Evolutionary conservation across 2,888 invertebrate genomes (phyloP), one percentile per base, ranked within the genome.

Genomic region (Synergus gifuensis): DNA sequence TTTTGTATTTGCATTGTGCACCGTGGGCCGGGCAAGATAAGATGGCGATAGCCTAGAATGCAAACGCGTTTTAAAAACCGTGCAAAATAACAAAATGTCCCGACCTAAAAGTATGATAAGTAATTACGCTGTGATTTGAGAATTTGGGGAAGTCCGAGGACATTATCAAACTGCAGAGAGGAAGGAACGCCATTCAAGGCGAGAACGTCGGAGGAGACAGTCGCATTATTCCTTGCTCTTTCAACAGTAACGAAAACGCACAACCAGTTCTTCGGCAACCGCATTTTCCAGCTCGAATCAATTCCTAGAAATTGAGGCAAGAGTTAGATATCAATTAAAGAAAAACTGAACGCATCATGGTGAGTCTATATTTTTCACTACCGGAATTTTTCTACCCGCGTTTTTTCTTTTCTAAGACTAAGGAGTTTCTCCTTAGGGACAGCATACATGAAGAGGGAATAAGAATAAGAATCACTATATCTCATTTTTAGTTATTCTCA

Each of bases 21-120:
- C 83, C 86, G 88, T 87, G 89, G 89, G 87, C 86, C 87, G 87
- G 87, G 83, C 82, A 86, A 87, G 85, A 86, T 88, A 91, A 91
- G 87, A 91, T 91, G 91, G 91, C 90, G 90, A 87, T 87, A 87
- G 87, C 87, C 86, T 66, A 66, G 80, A 85, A 85, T 87, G 83
- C 85, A 84, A 86, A 86, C 85, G 89, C 87, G 87, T 84, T 90
- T 86, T 81, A 86, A 85, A 79, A 67, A 81, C 78, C 63, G 84
- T 84, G 80, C 78, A 83, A 76, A 81, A 64, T 64, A 83, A 80
- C 81, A 87, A 87, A 86, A 90, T 90, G 90, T 86, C 87, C 83
- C 87, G 90, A 85, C 85, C 87, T 81, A 89, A 86, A 85, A 86
- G 89, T 83, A 83, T 86, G 85, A 85, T 88, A 87, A 89, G 84